Percentiles rank a stretch among this genome's conserved stretches.
Conservation (phyloP, 2,797 vertebrate species). For the Chaunax sp. region DNA sequence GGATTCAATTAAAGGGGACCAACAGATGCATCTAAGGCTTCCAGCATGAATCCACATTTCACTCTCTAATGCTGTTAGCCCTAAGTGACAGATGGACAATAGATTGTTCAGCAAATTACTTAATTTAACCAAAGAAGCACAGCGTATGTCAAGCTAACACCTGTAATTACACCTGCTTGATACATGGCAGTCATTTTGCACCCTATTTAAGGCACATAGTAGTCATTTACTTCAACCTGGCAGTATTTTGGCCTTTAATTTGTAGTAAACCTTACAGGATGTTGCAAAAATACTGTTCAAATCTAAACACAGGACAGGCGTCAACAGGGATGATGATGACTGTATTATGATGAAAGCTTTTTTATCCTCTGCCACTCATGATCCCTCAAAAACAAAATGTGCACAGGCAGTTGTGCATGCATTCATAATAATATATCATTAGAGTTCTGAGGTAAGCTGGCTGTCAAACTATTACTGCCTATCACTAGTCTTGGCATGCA, state of each 20-base stretch:
- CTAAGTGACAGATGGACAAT: conserved; percentile 74
- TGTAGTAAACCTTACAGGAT: conserved; percentile 50
- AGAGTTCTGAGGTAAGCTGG: conserved; percentile 39
- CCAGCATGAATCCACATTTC: conserved; percentile 53
- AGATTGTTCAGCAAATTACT: conserved; percentile 70
- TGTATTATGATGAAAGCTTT: conserved; percentile 53
- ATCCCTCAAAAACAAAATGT: conserved; percentile 52
- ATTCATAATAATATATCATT: conserved; percentile 64
- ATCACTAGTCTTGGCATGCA: conserved; percentile 45
- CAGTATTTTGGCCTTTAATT: conserved; percentile 54
- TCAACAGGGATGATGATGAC: conserved; percentile 48
- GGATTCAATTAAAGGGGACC: conserved; percentile 75
- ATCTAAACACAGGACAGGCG: conserved; percentile 41
- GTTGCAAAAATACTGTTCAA: conserved; percentile 38
- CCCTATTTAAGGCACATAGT: conserved; percentile 39
- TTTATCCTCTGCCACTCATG: conserved; percentile 61
- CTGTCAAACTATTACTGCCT: conserved; percentile 50
- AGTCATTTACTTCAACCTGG: conserved; percentile 55
- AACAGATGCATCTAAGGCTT: conserved; percentile 62
- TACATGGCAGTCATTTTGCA: conserved; percentile 50
- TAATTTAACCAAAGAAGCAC: conserved; percentile 64
- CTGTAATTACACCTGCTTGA: conserved; percentile 74
- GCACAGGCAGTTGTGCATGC: conserved; percentile 44
- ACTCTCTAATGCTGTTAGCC: conserved; percentile 72
- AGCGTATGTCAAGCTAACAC: conserved; percentile 65